Base-by-base conservation (phyloP, 1,140 invertebrate genomes). In the Drosophila kohkoa region DNA sequence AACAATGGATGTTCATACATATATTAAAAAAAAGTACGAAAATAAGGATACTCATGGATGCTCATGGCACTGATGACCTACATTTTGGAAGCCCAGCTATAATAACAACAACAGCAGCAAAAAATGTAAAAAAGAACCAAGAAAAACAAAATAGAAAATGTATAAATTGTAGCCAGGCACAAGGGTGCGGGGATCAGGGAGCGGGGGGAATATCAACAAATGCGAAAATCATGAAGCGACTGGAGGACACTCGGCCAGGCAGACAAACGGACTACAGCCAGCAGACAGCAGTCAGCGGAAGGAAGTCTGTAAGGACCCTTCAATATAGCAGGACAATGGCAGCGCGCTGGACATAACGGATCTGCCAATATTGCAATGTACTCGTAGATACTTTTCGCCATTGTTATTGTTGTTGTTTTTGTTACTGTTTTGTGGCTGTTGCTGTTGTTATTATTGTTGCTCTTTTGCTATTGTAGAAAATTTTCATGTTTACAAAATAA, bases 281-380 rank as follows among this genome's bases (percentile, higher is more conserved):
- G 58, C 25, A 13, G 30, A 30, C 30, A 35, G 32, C 46, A 57
- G 60, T 28, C 67, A 48, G 66, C 63, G 70, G 82, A 85, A 86
- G 82, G 67, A 82, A 70, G 79, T 66, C 68, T 76, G 71, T 87
- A 88, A 88, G 63, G 82, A 83, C 76, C 68, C 79, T 86, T 86
- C 76, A 82, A 86, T 74, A 71, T 69, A 32, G 75, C 70, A 76
- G 48, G 75, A 86, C 71, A 74, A 74, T 74, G 38, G 71, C 64
- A 46, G 41, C 16, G 13, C 20, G 52, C 68, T 71, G 71, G 41
- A 69, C 79, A 77, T 68, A 78, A 67, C 82, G 78, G 75, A 82
- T 76, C 77, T 87, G 79, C 82, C 82, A 74, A 76, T 86, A 86
- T 82, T 86, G 82, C 82, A 86, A 78, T 87, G 75, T 62, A 32